These are phyloP conservation scores for Caenorhabditis remanei DNA, from an alignment of 1,140 invertebrate species.

Conservation along the genomic window DNA sequence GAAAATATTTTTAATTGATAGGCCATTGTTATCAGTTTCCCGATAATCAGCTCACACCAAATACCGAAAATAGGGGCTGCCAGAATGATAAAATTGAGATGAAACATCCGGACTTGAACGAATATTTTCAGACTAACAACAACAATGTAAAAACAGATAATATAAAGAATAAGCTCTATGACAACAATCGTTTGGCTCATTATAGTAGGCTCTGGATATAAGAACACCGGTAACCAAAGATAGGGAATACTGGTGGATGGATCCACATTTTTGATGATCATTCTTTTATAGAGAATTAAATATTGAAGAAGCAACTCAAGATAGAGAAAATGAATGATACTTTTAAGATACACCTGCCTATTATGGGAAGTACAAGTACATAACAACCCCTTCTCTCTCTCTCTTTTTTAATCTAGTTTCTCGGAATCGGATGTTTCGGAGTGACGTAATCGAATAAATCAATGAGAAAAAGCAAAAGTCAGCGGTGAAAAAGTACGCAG, in stretches of 20 bases:
- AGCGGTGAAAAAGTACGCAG: too few species aligned
- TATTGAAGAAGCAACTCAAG: background rate
- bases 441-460: too few species aligned
- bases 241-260: background rate
- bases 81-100: conserved; percentile 28
- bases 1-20: conserved; percentile 2
- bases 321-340: background rate
- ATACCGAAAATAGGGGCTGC: conserved; percentile 10
- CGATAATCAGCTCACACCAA: conserved; percentile 27
- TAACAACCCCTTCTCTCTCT: too few species aligned
- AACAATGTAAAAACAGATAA: conserved; percentile 19
- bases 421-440: too few species aligned
- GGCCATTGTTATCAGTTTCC: conserved; percentile 20
- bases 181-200: background rate
- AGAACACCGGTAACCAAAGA: conserved; percentile 3
- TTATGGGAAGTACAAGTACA: background rate
- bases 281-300: background rate
- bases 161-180: background rate
- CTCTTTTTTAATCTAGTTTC: too few species aligned
- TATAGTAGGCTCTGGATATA: background rate
- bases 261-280: conserved; percentile 29
- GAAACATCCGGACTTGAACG: conserved; percentile 32
- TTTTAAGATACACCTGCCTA: background rate
- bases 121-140: conserved; percentile 32
- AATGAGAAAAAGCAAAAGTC: too few species aligned